Evolutionary conservation across 2,888 invertebrate genomes (phyloP), one percentile per base, ranked within the genome.

Genomic region (Rhaphigaster nebulosa): DNA sequence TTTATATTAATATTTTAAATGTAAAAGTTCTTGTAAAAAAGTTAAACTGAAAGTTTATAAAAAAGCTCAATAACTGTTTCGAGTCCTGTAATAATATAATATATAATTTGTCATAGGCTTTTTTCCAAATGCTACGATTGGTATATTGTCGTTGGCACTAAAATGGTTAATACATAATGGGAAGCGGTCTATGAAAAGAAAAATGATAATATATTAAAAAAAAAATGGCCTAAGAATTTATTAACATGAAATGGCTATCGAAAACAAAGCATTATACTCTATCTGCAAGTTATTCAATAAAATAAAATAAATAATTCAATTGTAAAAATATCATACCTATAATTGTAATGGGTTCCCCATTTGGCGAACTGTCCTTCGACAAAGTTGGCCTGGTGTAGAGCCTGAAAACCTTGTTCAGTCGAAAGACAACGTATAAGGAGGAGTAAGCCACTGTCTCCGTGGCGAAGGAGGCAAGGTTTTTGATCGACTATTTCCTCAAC

Each of bases 361-460:
- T 96, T 96, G 91, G 96, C 96, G 91, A 98, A 94, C 94, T 98
- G 97, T 92, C 96, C 96, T 93, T 95, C 94, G 45, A 97, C 95
- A 93, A 95, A 96, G 91, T 95, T 96, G 90, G 95, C 94, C 91
- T 95, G 95, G 87, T 94, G 95, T 29, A 96, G 94, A 92, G 95
- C 95, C 92, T 95, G 95, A 92, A 96, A 96, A 3, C 97, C 97
- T 34, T 95, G 95, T 0, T 96, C 95, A 2, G 96, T 95, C 3
- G 97, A 97, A 92, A 98, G 95, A 92, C 97, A 96, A 34, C 97
- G 95, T 45, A 97, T 95, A 94, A 97, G 95, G 80, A 98, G 94
- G 91, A 98, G 94, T 91, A 96, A 96, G 0, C 98, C 98, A 90
- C 96, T 95, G 93, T 98, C 97, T 12, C 97, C 97, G 23, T 97